A percentile compares a stretch with the other conserved stretches of the same genome.
Conservation (phyloP, 2,113 vertebrate genomes). For the Pteropus alecto region DNA sequence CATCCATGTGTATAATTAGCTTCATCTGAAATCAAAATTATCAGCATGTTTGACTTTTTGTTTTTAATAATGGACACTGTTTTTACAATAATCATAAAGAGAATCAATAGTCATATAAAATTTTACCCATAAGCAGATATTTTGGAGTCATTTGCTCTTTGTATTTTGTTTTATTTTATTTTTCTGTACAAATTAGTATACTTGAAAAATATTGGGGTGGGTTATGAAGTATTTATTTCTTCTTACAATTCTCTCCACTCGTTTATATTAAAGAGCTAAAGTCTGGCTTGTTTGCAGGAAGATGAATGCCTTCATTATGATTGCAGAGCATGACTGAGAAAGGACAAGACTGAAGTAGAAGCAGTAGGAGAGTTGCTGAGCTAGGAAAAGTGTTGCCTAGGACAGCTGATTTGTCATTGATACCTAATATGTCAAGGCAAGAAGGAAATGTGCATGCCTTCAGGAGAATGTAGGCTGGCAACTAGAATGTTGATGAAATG, state of each 20-base stretch:
- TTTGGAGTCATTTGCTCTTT: background rate
- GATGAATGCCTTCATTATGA: slow-evolving; percentile 81
- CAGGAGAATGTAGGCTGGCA: slow-evolving; percentile 51
- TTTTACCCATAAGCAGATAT: background rate
- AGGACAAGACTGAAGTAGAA: slow-evolving; percentile 67
- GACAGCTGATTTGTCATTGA: slow-evolving; percentile 82
- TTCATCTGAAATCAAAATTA: background rate
- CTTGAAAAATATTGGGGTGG: background rate
- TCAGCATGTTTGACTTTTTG: background rate
- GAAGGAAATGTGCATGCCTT: slow-evolving; percentile 67
- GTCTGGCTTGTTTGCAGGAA: slow-evolving; percentile 72
- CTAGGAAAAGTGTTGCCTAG: slow-evolving; percentile 72
- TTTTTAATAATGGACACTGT: background rate
- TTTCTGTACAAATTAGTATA: background rate
- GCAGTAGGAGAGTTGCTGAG: slow-evolving; percentile 77
- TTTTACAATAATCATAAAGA: background rate
- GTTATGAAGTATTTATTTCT: background rate
- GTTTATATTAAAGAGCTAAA: slow-evolving; percentile 70
- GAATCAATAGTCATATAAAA: background rate
- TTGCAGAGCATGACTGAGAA: slow-evolving; percentile 76
- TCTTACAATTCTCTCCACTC: background rate
- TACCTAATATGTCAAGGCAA: slow-evolving; percentile 78
- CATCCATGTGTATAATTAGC: background rate
- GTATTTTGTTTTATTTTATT: background rate
- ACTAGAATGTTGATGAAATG: slow-evolving; percentile 62